A percentile compares a stretch with the other conserved stretches of the same genome.
Evolutionary conservation across 2,113 vertebrate genomes (phyloP).

Genomic region (Callipepla californica): DNA sequence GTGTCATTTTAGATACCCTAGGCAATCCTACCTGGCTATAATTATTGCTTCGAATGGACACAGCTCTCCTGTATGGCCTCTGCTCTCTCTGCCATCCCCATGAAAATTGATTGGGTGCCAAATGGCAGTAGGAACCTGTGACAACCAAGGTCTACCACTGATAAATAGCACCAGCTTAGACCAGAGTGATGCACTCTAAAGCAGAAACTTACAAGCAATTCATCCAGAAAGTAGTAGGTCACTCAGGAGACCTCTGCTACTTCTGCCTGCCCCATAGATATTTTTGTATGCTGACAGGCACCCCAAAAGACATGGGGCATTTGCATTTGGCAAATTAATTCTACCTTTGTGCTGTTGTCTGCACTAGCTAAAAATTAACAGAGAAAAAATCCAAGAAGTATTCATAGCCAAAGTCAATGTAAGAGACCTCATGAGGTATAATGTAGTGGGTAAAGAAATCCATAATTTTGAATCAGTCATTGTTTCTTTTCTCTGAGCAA

Average conservation of each 20-base stretch:
- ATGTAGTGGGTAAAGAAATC: neutral
- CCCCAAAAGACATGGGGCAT: neutral
- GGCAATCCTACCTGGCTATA: neutral
- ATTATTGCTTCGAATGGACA: neutral
- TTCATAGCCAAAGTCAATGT: neutral
- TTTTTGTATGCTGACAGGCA: neutral
- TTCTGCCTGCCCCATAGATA: neutral
- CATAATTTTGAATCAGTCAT: neutral
- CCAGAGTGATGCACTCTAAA: neutral
- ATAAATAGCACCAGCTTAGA: neutral
- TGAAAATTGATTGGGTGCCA: neutral
- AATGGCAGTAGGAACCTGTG: neutral
- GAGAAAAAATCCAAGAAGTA: neutral
- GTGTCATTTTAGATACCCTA: neutral
- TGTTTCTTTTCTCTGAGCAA: neutral
- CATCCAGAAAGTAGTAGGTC: accelerated
- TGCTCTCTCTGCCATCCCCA: neutral
- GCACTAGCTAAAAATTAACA: accelerated
- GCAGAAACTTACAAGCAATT: neutral
- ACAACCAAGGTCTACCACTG: neutral
- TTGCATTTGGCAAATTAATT: neutral
- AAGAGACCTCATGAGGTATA: neutral
- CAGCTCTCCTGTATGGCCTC: neutral
- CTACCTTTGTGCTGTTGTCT: neutral
- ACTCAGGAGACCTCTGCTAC: neutral